Evolutionary conservation across 1,140 invertebrate genomes (phyloP), one percentile per base, ranked within the genome.

Genomic region (Leptopilina boulardi): DNA sequence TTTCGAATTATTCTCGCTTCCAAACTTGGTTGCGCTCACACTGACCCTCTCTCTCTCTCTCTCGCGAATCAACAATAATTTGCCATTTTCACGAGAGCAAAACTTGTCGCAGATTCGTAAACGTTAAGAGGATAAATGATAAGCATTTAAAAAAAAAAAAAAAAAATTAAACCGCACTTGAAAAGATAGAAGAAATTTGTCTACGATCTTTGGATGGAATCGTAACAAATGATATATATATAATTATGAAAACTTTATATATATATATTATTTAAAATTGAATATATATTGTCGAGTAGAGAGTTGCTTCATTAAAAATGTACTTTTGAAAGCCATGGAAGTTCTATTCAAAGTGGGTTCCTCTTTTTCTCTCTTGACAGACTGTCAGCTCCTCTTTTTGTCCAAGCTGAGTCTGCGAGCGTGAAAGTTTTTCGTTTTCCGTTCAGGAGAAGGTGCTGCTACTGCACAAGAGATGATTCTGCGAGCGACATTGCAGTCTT

Each of bases 401-500:
- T 72, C 59, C 73, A 71, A 71, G 73, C 78, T 26, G 73, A 83
- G 78, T 80, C 71, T 78, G 70, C 75, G 41, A 81, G 78, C 75
- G 75, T 81, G 77, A 59, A 86, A 84, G 78, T 82, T 85, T 81
- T 80, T 86, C 80, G 80, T 83, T 80, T 47, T 77, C 75, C 54
- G 71, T 71, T 71, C 78, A 34, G 75, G 76, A 77, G 81, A 72
- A 82, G 77, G 75, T 77, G 77, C 41, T 76, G 26, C 73, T n/a
- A n/a, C n/a, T n/a, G 73, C 59, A 76, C 73, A 79, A 66, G 75
- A 76, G 77, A 80, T 74, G 70, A 76, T 85, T 79, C 85, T 89
- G 88, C 87, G 87, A 87, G 86, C 86, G 89, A 90, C 89, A 87
- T 88, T 84, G 85, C 87, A 88, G 88, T 87, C 86, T 87, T 87